phyloP scores from a whole-genome alignment of 2,797 vertebrate genomes.

The Leptatherina wallacei region DNA sequence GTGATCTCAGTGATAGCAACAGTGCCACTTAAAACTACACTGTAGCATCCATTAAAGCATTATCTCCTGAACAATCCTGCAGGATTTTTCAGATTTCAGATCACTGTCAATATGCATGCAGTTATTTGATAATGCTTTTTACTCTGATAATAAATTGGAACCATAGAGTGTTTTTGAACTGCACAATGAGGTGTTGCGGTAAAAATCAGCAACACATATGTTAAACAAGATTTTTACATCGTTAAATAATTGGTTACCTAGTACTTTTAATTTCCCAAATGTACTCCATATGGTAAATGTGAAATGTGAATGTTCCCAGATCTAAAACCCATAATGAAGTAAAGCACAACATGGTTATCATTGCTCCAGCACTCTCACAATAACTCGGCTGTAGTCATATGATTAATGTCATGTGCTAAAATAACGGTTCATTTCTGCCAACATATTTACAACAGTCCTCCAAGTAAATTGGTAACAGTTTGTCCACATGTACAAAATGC shows the following conservation, averaged over 20 bases:
- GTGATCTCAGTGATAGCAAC: constrained; percentile 20
- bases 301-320: not conserved
- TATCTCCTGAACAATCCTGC: constrained; percentile 14
- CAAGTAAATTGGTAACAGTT: not conserved
- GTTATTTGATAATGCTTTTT: not conserved
- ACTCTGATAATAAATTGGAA: not conserved
- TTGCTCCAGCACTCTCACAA: not conserved
- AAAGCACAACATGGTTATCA: not conserved
- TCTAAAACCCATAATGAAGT: not conserved
- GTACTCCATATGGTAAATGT: not conserved
- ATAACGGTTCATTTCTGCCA: constrained; percentile 30
- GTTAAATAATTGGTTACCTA: no score
- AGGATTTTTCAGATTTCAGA: constrained; percentile 10
- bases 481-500: not conserved
- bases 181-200: not conserved
- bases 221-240: no score
- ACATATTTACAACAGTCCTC: not conserved
- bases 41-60: constrained; percentile 14
- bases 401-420: not conserved
- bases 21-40: constrained; percentile 16
- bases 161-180: not conserved
- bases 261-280: not conserved
- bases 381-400: not conserved
- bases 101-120: constrained; percentile 12
- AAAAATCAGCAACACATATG: not conserved